phyloP scores from a whole-genome alignment of 2,888 invertebrate species.

The Metallyticus violacea region DNA sequence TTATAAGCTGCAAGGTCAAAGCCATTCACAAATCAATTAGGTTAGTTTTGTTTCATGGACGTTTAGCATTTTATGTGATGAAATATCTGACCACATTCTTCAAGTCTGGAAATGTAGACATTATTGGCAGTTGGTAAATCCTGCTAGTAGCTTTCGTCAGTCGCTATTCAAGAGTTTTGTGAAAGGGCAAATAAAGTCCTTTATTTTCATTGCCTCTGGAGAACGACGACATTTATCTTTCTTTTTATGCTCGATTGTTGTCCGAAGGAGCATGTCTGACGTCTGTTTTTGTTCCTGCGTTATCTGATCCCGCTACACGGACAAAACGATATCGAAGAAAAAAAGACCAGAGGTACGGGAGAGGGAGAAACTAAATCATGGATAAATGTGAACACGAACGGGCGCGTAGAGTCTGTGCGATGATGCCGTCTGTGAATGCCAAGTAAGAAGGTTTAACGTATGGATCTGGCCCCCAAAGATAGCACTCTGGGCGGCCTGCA shows the following conservation, averaged over 20 bases:
- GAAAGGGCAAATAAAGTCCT: neutral
- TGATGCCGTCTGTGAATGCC: neutral
- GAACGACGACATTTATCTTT: neutral
- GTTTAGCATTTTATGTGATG: too few relatives aligned
- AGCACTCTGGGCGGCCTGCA: neutral
- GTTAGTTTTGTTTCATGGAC: too few relatives aligned
- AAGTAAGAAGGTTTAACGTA: neutral
- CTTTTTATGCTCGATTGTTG: neutral
- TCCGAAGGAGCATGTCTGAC: neutral
- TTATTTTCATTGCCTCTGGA: neutral
- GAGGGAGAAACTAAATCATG: neutral
- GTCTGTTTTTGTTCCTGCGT: neutral
- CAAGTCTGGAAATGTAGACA: neutral
- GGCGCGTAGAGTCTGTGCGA: neutral
- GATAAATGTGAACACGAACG: neutral
- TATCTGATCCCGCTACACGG: neutral
- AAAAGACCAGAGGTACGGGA: neutral
- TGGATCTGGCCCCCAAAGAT: too few relatives aligned
- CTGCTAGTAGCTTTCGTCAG: neutral
- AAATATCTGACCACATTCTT: too few relatives aligned
- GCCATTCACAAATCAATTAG: too few relatives aligned
- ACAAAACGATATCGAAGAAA: conserved; percentile 6
- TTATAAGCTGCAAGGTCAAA: too few relatives aligned
- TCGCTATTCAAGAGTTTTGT: neutral
- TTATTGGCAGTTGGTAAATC: neutral